phyloP scores from a whole-genome alignment of 2,797 vertebrate genomes.

The Otolemur crassicaudatus region DNA sequence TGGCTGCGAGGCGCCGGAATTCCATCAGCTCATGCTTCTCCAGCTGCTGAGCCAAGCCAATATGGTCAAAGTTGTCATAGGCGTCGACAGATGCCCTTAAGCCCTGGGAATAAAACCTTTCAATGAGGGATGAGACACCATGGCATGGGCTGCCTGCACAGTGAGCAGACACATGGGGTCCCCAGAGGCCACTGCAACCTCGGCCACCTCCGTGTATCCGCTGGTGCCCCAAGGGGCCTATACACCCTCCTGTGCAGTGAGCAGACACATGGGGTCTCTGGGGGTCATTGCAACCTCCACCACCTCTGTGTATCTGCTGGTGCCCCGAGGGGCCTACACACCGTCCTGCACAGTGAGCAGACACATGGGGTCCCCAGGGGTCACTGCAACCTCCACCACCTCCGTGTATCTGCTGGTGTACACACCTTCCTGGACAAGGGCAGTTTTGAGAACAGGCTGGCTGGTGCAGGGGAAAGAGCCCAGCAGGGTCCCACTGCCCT shows the following conservation, averaged over 20 bases:
- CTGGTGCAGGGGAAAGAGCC: background rate
- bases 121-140: background rate
- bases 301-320: too few species aligned
- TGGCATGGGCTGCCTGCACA: background rate
- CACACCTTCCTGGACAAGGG: background rate
- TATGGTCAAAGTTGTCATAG: slow-evolving; percentile 95
- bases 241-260: background rate
- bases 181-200: background rate
- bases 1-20: slow-evolving; percentile 94
- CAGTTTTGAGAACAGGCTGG: background rate
- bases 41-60: slow-evolving; percentile 93
- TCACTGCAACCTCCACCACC: too few species aligned
- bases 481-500: background rate
- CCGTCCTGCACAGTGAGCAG: too few species aligned
- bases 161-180: background rate
- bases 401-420: too few species aligned
- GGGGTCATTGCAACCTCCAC: too few species aligned
- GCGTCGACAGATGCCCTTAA: slow-evolving; percentile 95
- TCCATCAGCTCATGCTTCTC: slow-evolving; percentile 96
- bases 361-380: too few species aligned
- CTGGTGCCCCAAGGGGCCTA: background rate
- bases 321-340: too few species aligned
- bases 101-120: slow-evolving; percentile 86
- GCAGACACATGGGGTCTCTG: too few species aligned
- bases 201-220: background rate